Percentiles rank a stretch among this genome's conserved stretches.
phyloP scores from a whole-genome alignment of 1,140 invertebrate species.

The Leptinotarsa texana region DNA sequence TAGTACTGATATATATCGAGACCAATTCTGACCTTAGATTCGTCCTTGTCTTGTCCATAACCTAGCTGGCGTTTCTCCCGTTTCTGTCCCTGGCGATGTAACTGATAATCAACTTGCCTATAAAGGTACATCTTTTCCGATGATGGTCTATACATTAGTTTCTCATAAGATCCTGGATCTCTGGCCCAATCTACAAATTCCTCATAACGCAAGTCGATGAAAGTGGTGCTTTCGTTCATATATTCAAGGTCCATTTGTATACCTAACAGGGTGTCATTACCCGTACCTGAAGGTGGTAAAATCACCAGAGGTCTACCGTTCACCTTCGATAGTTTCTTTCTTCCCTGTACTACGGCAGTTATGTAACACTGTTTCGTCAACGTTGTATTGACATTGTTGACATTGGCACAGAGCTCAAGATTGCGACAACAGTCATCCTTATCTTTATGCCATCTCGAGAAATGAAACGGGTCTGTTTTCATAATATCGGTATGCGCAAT shows the following conservation, averaged over 20 bases:
- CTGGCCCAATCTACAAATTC: background rate
- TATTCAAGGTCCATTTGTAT: conserved; percentile 2
- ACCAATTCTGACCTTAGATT: no score
- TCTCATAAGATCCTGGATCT: no score
- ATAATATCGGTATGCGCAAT: background rate
- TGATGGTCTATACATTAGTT: no score
- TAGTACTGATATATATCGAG: no score
- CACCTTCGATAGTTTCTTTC: background rate
- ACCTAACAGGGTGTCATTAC: background rate
- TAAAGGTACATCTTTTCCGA: no score
- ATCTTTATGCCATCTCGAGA: background rate
- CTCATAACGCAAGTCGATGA: background rate
- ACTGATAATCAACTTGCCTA: no score
- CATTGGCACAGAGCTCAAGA: background rate
- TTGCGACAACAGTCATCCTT: background rate
- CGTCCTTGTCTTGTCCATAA: no score
- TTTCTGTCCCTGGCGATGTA: no score
- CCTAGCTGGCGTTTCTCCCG: no score
- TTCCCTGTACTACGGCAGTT: background rate
- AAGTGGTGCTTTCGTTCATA: background rate
- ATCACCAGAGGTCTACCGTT: background rate
- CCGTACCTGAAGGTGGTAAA: background rate
- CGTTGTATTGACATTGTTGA: background rate
- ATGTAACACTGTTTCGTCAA: background rate
- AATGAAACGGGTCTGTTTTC: background rate